phyloP scores from a whole-genome alignment of 64 coral and sea anemone genomes.

The Porites lutea region DNA sequence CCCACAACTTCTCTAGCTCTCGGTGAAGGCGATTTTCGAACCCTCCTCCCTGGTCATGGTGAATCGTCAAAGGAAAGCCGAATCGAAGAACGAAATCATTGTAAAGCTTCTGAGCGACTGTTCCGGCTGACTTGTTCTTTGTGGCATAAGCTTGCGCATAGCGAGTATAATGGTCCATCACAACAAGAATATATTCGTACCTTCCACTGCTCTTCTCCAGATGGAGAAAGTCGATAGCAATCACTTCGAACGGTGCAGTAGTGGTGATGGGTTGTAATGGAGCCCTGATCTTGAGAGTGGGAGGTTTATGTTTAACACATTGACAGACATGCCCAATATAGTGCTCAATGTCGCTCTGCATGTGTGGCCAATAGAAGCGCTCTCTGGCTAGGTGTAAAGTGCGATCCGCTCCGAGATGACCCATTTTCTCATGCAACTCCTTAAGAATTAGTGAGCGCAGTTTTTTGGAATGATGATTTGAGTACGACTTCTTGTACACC shows the following conservation, averaged over 20 bases:
- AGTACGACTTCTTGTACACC: not conserved
- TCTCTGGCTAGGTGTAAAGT: constrained; percentile 18
- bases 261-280: constrained; percentile 30
- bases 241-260: constrained; percentile 28
- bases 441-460: not conserved
- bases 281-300: constrained; percentile 7
- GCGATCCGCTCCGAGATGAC: constrained; percentile 17
- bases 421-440: constrained; percentile 29
- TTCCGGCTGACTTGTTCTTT: constrained; percentile 43
- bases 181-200: constrained; percentile 22
- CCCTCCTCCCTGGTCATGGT: not conserved
- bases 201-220: constrained; percentile 22
- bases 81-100: constrained; percentile 33
- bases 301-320: constrained; percentile 13
- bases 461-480: constrained; percentile 20
- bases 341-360: constrained; percentile 31
- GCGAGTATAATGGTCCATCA: constrained; percentile 32
- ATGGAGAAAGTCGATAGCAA: constrained; percentile 32
- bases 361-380: constrained; percentile 43
- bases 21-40: not conserved
- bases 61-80: constrained; percentile 32
- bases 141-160: constrained; percentile 23
- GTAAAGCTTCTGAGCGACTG: constrained; percentile 37
- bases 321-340: constrained; percentile 22
- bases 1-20: constrained; percentile 18